Base-by-base conservation (phyloP, 2,888 invertebrate species). In the Panzeria rudis region DNA sequence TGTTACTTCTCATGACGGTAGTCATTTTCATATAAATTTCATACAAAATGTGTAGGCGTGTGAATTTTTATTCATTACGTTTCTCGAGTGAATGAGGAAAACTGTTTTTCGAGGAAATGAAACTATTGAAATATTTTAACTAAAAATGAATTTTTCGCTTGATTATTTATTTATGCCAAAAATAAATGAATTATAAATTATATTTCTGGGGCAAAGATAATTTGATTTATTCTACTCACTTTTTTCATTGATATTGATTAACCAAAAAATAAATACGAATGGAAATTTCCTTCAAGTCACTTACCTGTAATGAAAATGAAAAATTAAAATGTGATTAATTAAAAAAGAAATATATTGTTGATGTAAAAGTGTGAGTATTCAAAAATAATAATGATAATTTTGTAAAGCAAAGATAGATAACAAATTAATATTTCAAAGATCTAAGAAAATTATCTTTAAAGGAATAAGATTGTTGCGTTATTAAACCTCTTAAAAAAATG, bases 221-320 rank as follows among this genome's bases (percentile, higher is more conserved):
- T 69, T 68, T 69, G 25, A 59, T 75, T 68, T 52, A 61, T 44
- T 29, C 35, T 69, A 79, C 71, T 78, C 52, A 72, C 62, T 52
- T 62, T 41, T 29, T 23, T 54, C 4, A 29, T 29, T 17, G 41
- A 64, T 54, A 29, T 71, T 64, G 41, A 52, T 50, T 32, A 50
- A 32, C 17, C 20, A 41, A 61, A 61, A 29, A 61, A 11, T 3
- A 32, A 6, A 15, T 23, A 6, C 9, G 20, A 11, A 69, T 75
- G 38, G 59, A 62, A 72, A 66, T 77, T 84, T 62, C 56, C 69
- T 35, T 62, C 41, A 23, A 56, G 47, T 38, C 52, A 81, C 87
- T 87, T 85, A 88, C 88, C 88, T 88, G 86, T 15, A 86, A 87
- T 38, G 72, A 85, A 41, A 82, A 62, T 50, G 8, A 29, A 64